Conservation (phyloP, 1,140 invertebrate genomes). For the Coenobita brevimanus region DNA sequence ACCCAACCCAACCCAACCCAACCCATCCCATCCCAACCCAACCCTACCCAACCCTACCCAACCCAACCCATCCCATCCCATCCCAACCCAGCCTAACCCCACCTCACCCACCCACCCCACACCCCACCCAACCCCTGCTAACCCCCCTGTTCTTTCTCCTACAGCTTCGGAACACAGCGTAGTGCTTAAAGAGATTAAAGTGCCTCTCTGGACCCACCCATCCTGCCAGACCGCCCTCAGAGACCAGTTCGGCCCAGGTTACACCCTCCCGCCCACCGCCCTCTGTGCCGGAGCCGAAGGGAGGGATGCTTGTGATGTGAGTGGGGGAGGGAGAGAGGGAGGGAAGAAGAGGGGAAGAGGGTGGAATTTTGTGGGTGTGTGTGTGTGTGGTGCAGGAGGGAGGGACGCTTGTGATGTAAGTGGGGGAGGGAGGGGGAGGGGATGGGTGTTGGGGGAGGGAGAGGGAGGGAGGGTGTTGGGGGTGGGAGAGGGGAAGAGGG, state of each 20-base stretch:
- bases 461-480: too few relatives aligned
- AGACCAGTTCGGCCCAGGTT: conserved; percentile 74
- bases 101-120: too few relatives aligned
- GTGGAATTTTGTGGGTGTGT: not conserved
- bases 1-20: too few relatives aligned
- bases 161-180: conserved; percentile 74
- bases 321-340: conserved; percentile 32
- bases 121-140: not conserved
- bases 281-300: conserved; percentile 77
- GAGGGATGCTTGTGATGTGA: conserved; percentile 75
- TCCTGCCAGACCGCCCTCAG: conserved; percentile 73
- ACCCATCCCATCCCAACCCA: too few relatives aligned
- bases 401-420: not conserved
- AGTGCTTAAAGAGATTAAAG: conserved; percentile 75
- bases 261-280: conserved; percentile 74
- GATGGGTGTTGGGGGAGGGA: not conserved
- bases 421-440: not conserved
- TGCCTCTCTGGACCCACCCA: conserved; percentile 74
- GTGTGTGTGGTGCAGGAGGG: not conserved
- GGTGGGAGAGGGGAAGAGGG: not conserved
- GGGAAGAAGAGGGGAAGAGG: not conserved
- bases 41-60: not conserved
- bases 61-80: not conserved
- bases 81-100: too few relatives aligned
- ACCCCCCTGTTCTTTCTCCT: conserved; percentile 2